Conservation (phyloP, 2,797 vertebrate genomes). For the Typhlichthys subterraneus region DNA sequence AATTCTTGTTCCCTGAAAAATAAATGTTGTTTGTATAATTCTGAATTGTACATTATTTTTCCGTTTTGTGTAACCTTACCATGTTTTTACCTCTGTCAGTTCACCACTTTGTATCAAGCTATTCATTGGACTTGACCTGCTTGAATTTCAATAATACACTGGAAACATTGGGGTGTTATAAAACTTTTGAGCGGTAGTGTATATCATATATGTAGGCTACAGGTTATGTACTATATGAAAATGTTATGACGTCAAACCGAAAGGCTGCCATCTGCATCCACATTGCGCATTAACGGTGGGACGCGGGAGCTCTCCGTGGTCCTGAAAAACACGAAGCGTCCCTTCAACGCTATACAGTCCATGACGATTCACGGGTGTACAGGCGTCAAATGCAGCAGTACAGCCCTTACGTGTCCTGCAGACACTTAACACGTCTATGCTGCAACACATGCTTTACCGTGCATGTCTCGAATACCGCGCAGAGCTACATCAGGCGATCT, state of each 20-base stretch:
- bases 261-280: constrained; percentile 20
- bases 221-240: background rate
- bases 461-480: constrained; percentile 30
- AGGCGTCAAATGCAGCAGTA: background rate
- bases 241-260: constrained; percentile 1
- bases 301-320: constrained; percentile 60
- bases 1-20: too few species aligned
- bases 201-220: background rate
- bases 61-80: too few species aligned
- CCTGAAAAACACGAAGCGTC: constrained; percentile 46
- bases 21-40: too few species aligned
- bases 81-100: too few species aligned
- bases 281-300: background rate
- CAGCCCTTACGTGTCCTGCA: background rate
- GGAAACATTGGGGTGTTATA: too few species aligned
- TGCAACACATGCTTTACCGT: constrained; percentile 35
- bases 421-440: constrained; percentile 9
- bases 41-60: too few species aligned
- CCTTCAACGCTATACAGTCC: background rate
- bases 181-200: too few species aligned
- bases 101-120: too few species aligned
- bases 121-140: too few species aligned
- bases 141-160: too few species aligned
- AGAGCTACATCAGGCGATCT: constrained; percentile 3
- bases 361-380: background rate